These are phyloP conservation scores for Notechis scutatus DNA, from an alignment of 2,113 vertebrate species.

Conservation along the genomic window DNA sequence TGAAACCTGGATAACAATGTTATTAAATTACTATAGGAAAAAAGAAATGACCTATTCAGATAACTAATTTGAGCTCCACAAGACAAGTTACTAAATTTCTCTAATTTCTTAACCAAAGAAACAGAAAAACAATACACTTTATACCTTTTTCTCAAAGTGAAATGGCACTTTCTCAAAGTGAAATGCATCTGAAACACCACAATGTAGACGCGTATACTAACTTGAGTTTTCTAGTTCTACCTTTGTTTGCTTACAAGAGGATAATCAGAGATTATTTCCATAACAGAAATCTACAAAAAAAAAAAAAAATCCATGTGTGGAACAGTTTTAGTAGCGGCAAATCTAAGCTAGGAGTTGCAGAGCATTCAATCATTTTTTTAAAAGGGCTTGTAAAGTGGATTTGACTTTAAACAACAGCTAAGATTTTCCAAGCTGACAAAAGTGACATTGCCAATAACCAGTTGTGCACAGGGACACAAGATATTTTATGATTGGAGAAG, in stretches of 20 bases:
- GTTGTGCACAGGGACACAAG: not conserved
- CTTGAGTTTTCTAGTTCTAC: not conserved
- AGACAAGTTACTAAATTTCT: not conserved
- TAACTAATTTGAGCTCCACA: not conserved
- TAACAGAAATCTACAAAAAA: slow-evolving; percentile 47
- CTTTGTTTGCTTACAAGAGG: not conserved
- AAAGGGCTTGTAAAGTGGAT: slow-evolving; percentile 47
- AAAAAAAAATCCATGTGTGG: slow-evolving; percentile 34
- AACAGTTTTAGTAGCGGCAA: slow-evolving; percentile 52
- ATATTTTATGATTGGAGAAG: not conserved
- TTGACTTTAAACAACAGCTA: slow-evolving; percentile 41
- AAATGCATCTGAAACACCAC: not conserved
- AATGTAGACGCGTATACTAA: too few relatives aligned
- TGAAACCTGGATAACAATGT: slow-evolving; percentile 43
- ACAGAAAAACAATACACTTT: slow-evolving; percentile 23
- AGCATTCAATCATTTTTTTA: slow-evolving; percentile 36
- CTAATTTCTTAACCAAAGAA: slow-evolving; percentile 30
- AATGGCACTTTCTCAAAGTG: not conserved
- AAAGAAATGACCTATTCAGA: not conserved
- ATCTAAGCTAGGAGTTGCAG: slow-evolving; percentile 50
- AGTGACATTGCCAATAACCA: not conserved
- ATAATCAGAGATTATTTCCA: slow-evolving; percentile 15
- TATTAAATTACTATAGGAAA: slow-evolving; percentile 14
- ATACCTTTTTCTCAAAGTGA: slow-evolving; percentile 20
- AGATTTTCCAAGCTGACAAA: slow-evolving; percentile 17